Evolutionary conservation across 2,113 vertebrate genomes (phyloP).

Genomic region (Sardina pilchardus): DNA sequence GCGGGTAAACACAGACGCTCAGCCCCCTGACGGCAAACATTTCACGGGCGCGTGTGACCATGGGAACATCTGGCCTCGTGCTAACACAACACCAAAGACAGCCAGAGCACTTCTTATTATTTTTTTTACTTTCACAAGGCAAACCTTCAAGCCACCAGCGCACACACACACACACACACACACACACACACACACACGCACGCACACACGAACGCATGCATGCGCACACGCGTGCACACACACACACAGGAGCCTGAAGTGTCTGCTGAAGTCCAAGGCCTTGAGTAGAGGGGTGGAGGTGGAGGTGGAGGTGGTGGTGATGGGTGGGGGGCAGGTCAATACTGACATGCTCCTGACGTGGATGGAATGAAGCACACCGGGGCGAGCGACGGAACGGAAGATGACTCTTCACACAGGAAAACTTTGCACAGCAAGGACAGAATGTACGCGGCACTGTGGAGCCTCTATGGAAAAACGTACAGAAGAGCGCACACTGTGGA

Average conservation of each 20-base stretch:
- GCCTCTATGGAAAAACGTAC: neutral
- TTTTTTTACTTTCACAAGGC: neutral
- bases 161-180: conserved; percentile 20
- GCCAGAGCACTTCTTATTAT: neutral
- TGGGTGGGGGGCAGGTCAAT: neutral
- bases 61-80: conserved; percentile 64
- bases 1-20: conserved; percentile 62
- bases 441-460: neutral
- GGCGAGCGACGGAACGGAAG: neutral
- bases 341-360: neutral
- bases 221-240: conserved; percentile 3
- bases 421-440: neutral
- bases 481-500: conserved; percentile 45
- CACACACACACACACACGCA: conserved; percentile 16
- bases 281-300: no score
- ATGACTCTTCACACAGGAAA: neutral
- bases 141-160: conserved; percentile 27
- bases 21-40: conserved; percentile 59
- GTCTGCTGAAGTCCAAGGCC: neutral
- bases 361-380: neutral
- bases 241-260: neutral
- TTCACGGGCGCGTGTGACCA: conserved; percentile 66
- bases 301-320: neutral
- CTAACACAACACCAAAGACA: conserved; percentile 32
- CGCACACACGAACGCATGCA: no score